Evolutionary conservation across 1,140 invertebrate species (phyloP).

Genomic region (Mycetomoellerius zeteki): DNA sequence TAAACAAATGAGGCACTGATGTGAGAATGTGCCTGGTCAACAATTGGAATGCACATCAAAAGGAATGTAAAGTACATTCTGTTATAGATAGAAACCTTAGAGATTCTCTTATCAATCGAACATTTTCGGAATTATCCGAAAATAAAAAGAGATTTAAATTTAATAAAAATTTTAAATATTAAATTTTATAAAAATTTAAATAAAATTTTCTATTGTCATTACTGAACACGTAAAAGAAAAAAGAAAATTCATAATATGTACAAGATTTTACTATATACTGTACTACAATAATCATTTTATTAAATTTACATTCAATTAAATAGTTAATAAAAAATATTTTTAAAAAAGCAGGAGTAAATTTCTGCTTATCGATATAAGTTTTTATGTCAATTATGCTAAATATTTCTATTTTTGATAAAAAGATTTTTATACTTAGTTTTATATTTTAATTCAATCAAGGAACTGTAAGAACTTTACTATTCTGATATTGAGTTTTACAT

Average conservation of each 20-base stretch:
- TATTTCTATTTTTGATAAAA: neutral
- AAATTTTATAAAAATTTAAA: neutral
- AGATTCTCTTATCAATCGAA: conserved; percentile 4
- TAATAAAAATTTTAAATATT: neutral
- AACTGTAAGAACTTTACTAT: neutral
- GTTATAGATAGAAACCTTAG: neutral
- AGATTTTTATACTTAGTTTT: conserved; percentile 4
- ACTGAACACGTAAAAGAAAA: neutral
- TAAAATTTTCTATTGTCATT: neutral
- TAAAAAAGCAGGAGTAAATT: neutral
- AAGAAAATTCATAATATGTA: neutral
- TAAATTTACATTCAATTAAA: too few species aligned
- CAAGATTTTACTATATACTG: neutral
- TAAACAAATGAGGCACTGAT: conserved; percentile 23
- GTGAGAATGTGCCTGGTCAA: neutral
- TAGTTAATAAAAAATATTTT: neutral
- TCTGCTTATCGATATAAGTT: neutral
- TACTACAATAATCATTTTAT: too few species aligned
- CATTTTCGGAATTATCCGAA: neutral
- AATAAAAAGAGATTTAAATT: neutral
- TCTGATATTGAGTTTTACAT: conserved; percentile 5
- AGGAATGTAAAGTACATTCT: conserved; percentile 28
- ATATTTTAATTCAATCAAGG: neutral
- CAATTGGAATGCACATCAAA: conserved; percentile 32
- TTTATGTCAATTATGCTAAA: conserved; percentile 5